Evolutionary conservation across 1,140 invertebrate species (phyloP).

Genomic region (Ceratina japonica): DNA sequence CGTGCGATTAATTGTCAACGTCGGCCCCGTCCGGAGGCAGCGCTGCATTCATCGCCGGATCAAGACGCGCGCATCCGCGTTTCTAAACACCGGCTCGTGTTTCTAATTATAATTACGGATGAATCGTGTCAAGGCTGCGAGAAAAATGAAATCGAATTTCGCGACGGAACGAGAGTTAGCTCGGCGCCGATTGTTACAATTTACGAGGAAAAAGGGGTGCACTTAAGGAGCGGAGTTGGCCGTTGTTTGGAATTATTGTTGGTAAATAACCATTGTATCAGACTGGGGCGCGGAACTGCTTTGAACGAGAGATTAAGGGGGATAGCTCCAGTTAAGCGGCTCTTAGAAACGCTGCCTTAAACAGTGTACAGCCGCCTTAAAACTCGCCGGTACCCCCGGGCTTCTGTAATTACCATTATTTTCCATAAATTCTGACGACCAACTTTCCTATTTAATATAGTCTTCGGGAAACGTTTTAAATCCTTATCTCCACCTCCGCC

Average conservation of each 20-base stretch:
- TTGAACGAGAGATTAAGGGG: conserved; percentile 10
- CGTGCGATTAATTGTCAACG: conserved; percentile 57
- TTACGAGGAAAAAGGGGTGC: too few species aligned
- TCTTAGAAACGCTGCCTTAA: background rate
- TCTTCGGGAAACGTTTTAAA: background rate
- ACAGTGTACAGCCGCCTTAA: background rate
- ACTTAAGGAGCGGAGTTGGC: too few species aligned
- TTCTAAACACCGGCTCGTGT: too few species aligned
- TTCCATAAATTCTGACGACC: background rate
- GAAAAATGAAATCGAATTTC: too few species aligned
- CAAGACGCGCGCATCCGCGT: background rate
- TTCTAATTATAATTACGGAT: too few species aligned
- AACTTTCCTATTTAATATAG: background rate
- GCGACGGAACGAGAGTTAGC: too few species aligned
- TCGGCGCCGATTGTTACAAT: too few species aligned
- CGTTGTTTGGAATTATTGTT: background rate
- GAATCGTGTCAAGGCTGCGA: too few species aligned
- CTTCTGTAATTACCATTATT: conserved; percentile 18
- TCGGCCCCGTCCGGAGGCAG: conserved; percentile 24
- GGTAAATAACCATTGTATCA: background rate
- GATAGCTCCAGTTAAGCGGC: conserved; percentile 8
- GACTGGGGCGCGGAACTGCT: background rate
- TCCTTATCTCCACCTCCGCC: too few species aligned
- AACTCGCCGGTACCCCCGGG: background rate
- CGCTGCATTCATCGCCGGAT: conserved; percentile 12